Percentiles rank a stretch among this genome's conserved stretches.
phyloP scores from a whole-genome alignment of 2,888 invertebrate genomes.

The Epistrophe grossulariae region DNA sequence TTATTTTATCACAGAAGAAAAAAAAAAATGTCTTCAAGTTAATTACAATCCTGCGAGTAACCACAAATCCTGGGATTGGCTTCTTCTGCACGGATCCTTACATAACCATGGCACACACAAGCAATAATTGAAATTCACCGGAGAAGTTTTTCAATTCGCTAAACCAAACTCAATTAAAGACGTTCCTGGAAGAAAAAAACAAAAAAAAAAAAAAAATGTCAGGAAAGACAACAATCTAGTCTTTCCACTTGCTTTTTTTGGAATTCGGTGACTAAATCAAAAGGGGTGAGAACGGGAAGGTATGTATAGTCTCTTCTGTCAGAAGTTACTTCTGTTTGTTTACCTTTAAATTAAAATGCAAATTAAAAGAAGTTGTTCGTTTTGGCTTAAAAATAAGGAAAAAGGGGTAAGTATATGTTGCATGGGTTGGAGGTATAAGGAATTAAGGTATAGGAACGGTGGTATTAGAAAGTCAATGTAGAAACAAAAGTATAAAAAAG shows the following conservation, averaged over 20 bases:
- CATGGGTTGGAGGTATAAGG: neutral
- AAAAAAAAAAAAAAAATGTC: neutral
- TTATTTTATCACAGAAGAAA: constrained; percentile 65
- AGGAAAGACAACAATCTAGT: constrained; percentile 61
- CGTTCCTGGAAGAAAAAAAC: neutral
- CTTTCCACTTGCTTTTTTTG: constrained; percentile 17
- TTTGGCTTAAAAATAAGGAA: constrained; percentile 26
- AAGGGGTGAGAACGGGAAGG: neutral
- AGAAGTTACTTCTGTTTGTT: constrained; percentile 73
- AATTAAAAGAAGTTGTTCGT: constrained; percentile 74
- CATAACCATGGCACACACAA: constrained; percentile 37
- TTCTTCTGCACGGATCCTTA: constrained; percentile 59
- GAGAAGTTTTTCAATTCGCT: constrained; percentile 76
- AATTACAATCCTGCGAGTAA: constrained; percentile 74
- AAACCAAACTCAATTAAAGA: constrained; percentile 73
- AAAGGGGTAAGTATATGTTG: constrained; percentile 17
- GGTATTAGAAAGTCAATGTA: no score
- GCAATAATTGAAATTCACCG: constrained; percentile 76
- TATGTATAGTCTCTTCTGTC: constrained; percentile 10
- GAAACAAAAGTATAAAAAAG: neutral
- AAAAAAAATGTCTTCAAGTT: constrained; percentile 66
- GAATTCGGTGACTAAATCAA: constrained; percentile 33
- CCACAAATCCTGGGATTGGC: constrained; percentile 67
- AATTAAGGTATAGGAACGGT: neutral
- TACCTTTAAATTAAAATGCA: constrained; percentile 76